Percentiles rank a stretch among this genome's conserved stretches.
Conservation (phyloP, 2,888 invertebrate genomes). For the Crepidodera aurea region DNA sequence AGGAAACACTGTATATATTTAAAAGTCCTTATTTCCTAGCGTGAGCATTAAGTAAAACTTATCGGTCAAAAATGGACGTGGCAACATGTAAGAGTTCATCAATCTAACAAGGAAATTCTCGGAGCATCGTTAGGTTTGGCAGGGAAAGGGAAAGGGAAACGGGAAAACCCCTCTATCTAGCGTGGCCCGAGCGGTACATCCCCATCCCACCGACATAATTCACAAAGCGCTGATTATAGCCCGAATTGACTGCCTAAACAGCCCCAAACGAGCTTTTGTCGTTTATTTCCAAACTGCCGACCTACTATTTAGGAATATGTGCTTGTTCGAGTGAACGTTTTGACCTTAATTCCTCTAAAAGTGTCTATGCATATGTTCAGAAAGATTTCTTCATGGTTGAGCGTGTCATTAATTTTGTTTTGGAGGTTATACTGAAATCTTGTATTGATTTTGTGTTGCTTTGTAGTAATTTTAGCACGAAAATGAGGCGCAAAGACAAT, state of each 20-base stretch:
- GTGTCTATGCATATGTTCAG: background rate
- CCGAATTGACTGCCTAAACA: conserved; percentile 50
- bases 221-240: conserved; percentile 51
- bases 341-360: conserved; percentile 27
- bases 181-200: conserved; percentile 34
- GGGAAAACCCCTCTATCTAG: conserved; percentile 23
- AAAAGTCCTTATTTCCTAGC: no score
- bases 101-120: background rate
- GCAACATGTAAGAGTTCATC: conserved; percentile 6
- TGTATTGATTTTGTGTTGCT: background rate
- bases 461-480: background rate
- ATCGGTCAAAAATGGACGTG: background rate
- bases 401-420: no score
- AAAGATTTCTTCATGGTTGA: background rate
- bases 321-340: conserved; percentile 29
- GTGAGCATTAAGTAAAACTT: no score
- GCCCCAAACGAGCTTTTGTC: conserved; percentile 41
- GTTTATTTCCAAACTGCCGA: conserved; percentile 38
- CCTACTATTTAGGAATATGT: conserved; percentile 28
- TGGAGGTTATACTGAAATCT: no score
- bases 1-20: no score
- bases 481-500: background rate
- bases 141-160: conserved; percentile 1
- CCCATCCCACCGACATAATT: conserved; percentile 40
- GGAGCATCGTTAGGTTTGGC: conserved; percentile 4